Evolutionary conservation across 2,113 vertebrate species (phyloP), one percentile per base, ranked within the genome.

Genomic region (Dasyornis broadbenti): DNA sequence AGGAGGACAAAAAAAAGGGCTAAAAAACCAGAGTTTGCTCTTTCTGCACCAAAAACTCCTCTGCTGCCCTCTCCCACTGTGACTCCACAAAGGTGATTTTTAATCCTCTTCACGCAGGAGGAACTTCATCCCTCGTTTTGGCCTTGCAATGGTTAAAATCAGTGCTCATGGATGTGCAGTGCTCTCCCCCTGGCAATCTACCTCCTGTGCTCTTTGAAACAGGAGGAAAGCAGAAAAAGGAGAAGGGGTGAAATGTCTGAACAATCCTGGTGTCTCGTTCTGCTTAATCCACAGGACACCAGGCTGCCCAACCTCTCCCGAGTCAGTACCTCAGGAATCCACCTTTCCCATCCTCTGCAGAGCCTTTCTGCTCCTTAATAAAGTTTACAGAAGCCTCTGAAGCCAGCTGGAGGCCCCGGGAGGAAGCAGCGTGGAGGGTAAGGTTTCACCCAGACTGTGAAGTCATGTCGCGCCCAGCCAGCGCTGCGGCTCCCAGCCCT

Each of bases 381-480:
- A 92, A 89, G 60, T 84, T 85, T 24, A 69, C 65, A 82, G 89
- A 72, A 90, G 70, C 42, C 69, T 42, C 8, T 61, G 68, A 60
- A 94, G 89, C 44, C 86, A 80, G 82, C 22, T 1, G 86, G 65
- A 66, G 54, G 68, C 89, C 89, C 65, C 80, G 5, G 50, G 72
- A 79, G 90, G 84, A 69, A 16, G 52, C 18, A 39, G 86, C 77
- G 49, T 1, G 1, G 80, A 92, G 65, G 81, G 95, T 96, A 57
- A 59, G 6, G 93, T 92, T 96, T 96, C 93, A 56, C 26, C 3
- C 82, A 92, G 92, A 44, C 93, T n/a, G 35, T 94, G 92, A 90
- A 93, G 93, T 90, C 49, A 94, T n/a, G 69, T 40, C 50, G 61
- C 10, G 4, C 26, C 2, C 39, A 14, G 89, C 81, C 75, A 68